Evolutionary conservation across 2,797 vertebrate species (phyloP).

Genomic region (Gambelia wislizenii): DNA sequence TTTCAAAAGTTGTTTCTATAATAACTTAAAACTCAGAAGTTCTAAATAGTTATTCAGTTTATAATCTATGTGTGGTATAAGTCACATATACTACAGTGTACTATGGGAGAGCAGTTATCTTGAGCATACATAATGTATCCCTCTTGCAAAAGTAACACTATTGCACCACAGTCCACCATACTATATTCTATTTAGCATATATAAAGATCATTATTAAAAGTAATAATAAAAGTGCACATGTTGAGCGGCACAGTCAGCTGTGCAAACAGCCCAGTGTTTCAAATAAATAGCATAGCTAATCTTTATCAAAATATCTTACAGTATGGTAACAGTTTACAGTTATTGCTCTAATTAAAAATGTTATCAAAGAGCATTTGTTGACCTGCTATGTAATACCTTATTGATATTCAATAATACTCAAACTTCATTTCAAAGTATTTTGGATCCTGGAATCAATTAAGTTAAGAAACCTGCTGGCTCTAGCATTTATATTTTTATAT

Average conservation of each 20-base stretch:
- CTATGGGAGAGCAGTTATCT: constrained; percentile 70
- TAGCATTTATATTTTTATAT: constrained; percentile 52
- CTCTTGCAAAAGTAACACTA: constrained; percentile 70
- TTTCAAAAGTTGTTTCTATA: not conserved
- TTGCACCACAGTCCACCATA: constrained; percentile 79
- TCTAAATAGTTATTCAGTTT: not conserved
- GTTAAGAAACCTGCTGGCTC: constrained; percentile 64
- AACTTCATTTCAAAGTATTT: constrained; percentile 70
- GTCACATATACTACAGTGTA: constrained; percentile 78
- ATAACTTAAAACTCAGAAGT: not conserved
- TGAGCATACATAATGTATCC: constrained; percentile 67
- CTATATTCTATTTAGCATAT: constrained; percentile 75
- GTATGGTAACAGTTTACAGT: constrained; percentile 82
- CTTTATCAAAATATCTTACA: constrained; percentile 85
- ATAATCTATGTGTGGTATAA: constrained; percentile 68
- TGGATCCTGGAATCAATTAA: constrained; percentile 73
- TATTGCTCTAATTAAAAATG: constrained; percentile 86
- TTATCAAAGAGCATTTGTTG: constrained; percentile 83
- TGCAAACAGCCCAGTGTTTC: constrained; percentile 79
- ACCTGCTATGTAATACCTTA: constrained; percentile 74
- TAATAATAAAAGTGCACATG: constrained; percentile 91
- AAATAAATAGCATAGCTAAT: constrained; percentile 84
- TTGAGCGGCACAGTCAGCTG: constrained; percentile 81
- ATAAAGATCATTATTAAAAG: constrained; percentile 80
- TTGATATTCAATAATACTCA: constrained; percentile 75